Evolutionary conservation across 2,888 invertebrate genomes (phyloP).

Genomic region (Plagiodera versicolora): DNA sequence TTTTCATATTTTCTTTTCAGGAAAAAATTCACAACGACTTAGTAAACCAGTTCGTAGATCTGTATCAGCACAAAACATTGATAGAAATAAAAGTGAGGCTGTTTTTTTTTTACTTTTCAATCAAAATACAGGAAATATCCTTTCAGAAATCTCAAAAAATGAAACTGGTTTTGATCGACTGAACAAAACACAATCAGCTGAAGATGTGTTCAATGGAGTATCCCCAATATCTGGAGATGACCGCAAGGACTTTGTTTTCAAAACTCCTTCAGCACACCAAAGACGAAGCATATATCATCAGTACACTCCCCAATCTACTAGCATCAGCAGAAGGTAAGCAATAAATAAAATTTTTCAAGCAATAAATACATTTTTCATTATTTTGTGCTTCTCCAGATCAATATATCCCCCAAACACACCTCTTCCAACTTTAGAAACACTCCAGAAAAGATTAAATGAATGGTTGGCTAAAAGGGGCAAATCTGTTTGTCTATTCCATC

Average conservation of each 20-base stretch:
- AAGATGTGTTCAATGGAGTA: not conserved
- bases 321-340: slow-evolving; percentile 14
- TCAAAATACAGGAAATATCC: no score
- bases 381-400: slow-evolving; percentile 13
- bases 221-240: slow-evolving; percentile 31
- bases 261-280: slow-evolving; percentile 37
- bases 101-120: no score
- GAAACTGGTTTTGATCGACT: no score
- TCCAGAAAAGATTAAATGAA: slow-evolving; percentile 50
- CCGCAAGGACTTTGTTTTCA: slow-evolving; percentile 25
- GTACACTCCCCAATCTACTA: slow-evolving; percentile 18
- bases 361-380: no score
- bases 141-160: no score
- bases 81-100: slow-evolving; percentile 42
- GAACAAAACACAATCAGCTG: not conserved
- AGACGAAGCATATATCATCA: slow-evolving; percentile 28
- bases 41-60: not conserved
- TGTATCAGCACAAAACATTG: slow-evolving; percentile 2
- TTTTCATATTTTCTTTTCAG: not conserved
- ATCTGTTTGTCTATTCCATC: slow-evolving; percentile 34
- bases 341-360: no score
- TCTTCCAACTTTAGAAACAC: slow-evolving; percentile 20
- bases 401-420: slow-evolving; percentile 16
- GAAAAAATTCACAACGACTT: not conserved
- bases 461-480: slow-evolving; percentile 59